Evolutionary conservation across 2,888 invertebrate species (phyloP).

Genomic region (Empis stercorea): DNA sequence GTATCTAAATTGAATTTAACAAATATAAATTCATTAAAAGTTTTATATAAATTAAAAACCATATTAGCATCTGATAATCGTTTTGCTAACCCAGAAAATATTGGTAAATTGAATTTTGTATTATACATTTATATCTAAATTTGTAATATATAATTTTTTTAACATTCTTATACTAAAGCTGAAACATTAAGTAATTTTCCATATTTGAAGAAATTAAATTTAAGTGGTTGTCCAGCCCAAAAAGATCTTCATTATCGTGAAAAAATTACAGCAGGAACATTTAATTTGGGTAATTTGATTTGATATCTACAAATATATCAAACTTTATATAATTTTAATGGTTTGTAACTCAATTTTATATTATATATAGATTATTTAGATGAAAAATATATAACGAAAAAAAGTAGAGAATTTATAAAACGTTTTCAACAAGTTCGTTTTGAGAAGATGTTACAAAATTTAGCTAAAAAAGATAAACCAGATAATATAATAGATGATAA

Average conservation of each 20-base stretch:
- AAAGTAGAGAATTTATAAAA: not conserved
- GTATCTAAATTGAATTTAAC: constrained; percentile 49
- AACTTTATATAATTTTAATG: not conserved
- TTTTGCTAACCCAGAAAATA: constrained; percentile 41
- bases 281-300: constrained; percentile 41
- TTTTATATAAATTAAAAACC: constrained; percentile 36
- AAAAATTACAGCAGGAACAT: constrained; percentile 48
- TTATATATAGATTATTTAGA: not conserved
- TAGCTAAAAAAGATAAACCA: not conserved
- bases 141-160: not conserved
- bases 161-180: not conserved
- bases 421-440: not conserved
- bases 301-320: not conserved
- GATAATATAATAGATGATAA: not conserved
- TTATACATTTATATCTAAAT: no score
- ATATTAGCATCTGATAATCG: constrained; percentile 47
- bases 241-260: constrained; percentile 52
- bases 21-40: constrained; percentile 35
- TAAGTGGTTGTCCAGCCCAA: constrained; percentile 47
- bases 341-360: not conserved
- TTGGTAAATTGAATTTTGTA: not conserved
- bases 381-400: not conserved
- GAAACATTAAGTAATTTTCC: not conserved
- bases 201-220: constrained; percentile 40
- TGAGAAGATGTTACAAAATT: not conserved